Percentiles rank a stretch among this genome's conserved stretches.
These are phyloP conservation scores for Rhagonycha fulva DNA, from an alignment of 2,888 invertebrate genomes.

Conservation along the genomic window DNA sequence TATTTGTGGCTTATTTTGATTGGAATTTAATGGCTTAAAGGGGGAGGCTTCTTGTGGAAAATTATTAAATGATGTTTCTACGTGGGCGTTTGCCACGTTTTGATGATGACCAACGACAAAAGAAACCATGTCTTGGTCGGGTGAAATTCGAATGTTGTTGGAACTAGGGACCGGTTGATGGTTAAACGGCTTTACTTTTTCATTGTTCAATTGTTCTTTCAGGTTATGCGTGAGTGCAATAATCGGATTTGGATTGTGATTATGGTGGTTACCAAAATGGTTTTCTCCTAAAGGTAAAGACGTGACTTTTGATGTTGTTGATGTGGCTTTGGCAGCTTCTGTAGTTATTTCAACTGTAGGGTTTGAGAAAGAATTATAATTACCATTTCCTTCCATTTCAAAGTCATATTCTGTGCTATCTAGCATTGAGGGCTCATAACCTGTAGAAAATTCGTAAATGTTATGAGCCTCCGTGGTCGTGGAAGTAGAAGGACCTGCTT, in stretches of 20 bases:
- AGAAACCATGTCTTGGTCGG: slow-evolving; percentile 66
- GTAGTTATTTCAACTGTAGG: slow-evolving; percentile 7
- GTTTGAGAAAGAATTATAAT: neutral
- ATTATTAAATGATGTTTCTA: slow-evolving; percentile 58
- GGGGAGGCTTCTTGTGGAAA: slow-evolving; percentile 54
- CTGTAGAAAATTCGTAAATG: neutral
- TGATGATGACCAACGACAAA: slow-evolving; percentile 69
- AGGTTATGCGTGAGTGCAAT: slow-evolving; percentile 52
- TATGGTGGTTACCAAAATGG: slow-evolving; percentile 42
- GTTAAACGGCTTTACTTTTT: slow-evolving; percentile 47
- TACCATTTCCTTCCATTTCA: slow-evolving; percentile 32
- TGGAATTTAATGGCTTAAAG: slow-evolving; percentile 45
- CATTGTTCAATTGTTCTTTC: slow-evolving; percentile 51
- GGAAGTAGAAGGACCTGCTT: neutral
- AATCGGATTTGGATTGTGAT: slow-evolving; percentile 47
- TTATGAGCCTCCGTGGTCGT: slow-evolving; percentile 20
- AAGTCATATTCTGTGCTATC: slow-evolving; percentile 31
- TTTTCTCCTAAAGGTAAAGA: slow-evolving; percentile 54
- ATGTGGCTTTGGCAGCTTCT: slow-evolving; percentile 23
- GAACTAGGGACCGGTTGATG: slow-evolving; percentile 59
- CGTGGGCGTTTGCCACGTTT: slow-evolving; percentile 56
- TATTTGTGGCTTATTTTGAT: slow-evolving; percentile 23
- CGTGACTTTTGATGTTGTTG: slow-evolving; percentile 45
- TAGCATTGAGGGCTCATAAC: slow-evolving; percentile 7
- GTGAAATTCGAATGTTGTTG: slow-evolving; percentile 67